Evolutionary conservation across 2,888 invertebrate genomes (phyloP), one percentile per base, ranked within the genome.

Genomic region (Stictocephala bisonia): DNA sequence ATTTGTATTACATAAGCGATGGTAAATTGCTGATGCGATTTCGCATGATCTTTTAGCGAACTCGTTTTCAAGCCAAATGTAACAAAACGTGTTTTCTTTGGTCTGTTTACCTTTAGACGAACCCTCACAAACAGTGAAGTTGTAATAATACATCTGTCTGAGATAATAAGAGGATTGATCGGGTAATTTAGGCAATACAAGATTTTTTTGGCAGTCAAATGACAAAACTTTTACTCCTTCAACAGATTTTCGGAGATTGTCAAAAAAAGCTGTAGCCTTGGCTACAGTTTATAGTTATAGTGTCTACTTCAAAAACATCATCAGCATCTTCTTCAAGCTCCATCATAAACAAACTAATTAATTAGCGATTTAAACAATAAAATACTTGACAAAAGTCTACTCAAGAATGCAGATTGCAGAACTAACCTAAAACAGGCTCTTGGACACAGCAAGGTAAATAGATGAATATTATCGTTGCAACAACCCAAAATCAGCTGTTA

Each of bases 121-220:
- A 22, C 82, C 82, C 66, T 78, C 73, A 67, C 82, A 81, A 15
- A 82, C 75, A 9, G 82, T 81, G 29, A 82, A 81, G 74, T 83
- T 83, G 70, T 81, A 82, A 6, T 76, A 60, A 72, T 82, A 82
- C 13, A 83, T 58, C 72, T 83, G 83, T 6, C 81, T 76, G 24
- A 77, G 75, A 76, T 81, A 83, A 68, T 83, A 83, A 1, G 81
- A 76, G 9, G 78, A 68, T 76, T 83, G 82, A 71, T 82, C 82
- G 0, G 82, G 81, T 18, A 82, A 74, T 67, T 80, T 80, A 0
- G 81, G 81, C 1, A 81, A 48, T 3, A 74, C 41, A 24, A 78
- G 72, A 68, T 81, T 82, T 76, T 82, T 82, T 73, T 81, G 79
- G 41, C 80, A 82, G 67, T 82, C 82, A 74, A 80, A 82, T 3